Conservation (phyloP, 2,888 invertebrate species). For the Habroteleia sp. region DNA sequence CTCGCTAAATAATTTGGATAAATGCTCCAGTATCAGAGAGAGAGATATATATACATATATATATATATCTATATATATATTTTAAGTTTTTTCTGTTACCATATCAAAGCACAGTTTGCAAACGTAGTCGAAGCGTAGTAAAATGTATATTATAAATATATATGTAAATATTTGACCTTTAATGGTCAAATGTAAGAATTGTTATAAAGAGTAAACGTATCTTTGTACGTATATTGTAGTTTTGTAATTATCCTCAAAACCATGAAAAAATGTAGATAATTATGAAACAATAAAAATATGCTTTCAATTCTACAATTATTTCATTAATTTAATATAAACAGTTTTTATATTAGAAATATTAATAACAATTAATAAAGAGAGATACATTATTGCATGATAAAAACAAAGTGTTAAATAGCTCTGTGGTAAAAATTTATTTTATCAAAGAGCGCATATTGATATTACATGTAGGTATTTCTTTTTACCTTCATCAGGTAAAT, state of each 20-base stretch:
- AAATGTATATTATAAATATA: conserved; percentile 66
- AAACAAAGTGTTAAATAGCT: no score
- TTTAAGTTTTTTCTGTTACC: conserved; percentile 13
- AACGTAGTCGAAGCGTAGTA: conserved; percentile 78
- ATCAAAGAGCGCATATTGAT: no score
- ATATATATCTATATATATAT: background rate
- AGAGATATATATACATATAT: conserved; percentile 22
- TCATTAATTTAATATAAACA: no score
- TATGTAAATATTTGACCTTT: conserved; percentile 67
- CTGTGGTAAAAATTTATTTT: no score
- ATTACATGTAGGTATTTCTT: no score
- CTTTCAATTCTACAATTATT: no score
- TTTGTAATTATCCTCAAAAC: background rate
- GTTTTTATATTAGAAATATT: no score
- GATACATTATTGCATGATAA: no score
- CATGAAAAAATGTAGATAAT: no score
- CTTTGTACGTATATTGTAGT: conserved; percentile 69
- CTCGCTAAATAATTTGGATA: conserved; percentile 23
- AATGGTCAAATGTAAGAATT: conserved; percentile 52
- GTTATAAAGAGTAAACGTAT: conserved; percentile 76
- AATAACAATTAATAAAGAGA: no score
- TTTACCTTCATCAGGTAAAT: no score
- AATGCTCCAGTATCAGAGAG: conserved; percentile 41
- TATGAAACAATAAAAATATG: no score
- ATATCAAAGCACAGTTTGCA: conserved; percentile 70